A percentile compares a stretch with the other conserved stretches of the same genome.
phyloP scores from a whole-genome alignment of 1,140 invertebrate species.

The Scaptomyza montana region DNA sequence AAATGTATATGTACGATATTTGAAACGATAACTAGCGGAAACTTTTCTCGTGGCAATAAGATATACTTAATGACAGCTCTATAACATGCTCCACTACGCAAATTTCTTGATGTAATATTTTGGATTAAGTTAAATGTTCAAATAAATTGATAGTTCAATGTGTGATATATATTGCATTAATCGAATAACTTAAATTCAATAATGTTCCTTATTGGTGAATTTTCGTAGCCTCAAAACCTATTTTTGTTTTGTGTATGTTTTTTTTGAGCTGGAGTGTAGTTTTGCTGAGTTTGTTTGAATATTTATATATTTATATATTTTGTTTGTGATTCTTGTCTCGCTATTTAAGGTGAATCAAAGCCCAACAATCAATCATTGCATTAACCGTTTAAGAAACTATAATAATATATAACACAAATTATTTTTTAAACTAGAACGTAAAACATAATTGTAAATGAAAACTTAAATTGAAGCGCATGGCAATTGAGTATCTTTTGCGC shows the following conservation, averaged over 20 bases:
- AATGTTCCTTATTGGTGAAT: neutral
- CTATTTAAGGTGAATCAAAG: conserved; percentile 77
- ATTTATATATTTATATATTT: conserved; percentile 23
- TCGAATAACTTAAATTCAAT: conserved; percentile 6
- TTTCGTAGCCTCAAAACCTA: conserved; percentile 4
- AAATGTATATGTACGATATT: conserved; percentile 4
- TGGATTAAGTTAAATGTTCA: neutral
- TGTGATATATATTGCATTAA: neutral
- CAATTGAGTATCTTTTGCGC: conserved; percentile 72
- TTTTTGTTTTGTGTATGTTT: conserved; percentile 7
- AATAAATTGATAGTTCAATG: too few species aligned
- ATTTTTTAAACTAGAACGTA: conserved; percentile 3
- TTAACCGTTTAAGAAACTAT: conserved; percentile 39
- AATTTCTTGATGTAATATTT: conserved; percentile 24
- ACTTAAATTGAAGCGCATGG: conserved; percentile 66
- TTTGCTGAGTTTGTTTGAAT: conserved; percentile 16
- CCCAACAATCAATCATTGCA: conserved; percentile 77
- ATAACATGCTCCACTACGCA: conserved; percentile 48
- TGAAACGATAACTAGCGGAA: conserved; percentile 31
- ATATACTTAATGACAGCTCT: conserved; percentile 40
- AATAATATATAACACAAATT: conserved; percentile 37
- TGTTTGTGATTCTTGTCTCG: conserved; percentile 65
- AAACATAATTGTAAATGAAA: neutral
- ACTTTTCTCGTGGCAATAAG: conserved; percentile 25
- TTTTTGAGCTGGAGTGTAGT: neutral